phyloP scores from a whole-genome alignment of 2,113 vertebrate species.

The Nothobranchius furzeri region DNA sequence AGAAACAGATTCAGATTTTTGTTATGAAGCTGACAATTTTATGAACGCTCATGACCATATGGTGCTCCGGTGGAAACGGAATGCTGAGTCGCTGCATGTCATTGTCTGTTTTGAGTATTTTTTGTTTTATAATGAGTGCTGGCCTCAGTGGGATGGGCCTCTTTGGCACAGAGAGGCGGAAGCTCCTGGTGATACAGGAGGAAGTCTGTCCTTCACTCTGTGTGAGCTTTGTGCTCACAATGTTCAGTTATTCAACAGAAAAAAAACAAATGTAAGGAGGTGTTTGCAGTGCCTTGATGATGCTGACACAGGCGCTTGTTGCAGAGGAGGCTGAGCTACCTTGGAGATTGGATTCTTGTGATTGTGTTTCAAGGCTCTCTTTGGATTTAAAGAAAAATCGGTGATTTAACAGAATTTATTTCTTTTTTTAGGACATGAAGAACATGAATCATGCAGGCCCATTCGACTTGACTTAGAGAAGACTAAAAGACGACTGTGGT shows the following conservation, averaged over 20 bases:
- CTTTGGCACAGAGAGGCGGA: slow-evolving; percentile 73
- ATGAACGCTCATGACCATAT: slow-evolving; percentile 60
- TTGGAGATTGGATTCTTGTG: slow-evolving; percentile 31
- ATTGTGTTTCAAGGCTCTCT: slow-evolving; percentile 13
- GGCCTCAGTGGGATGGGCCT: slow-evolving; percentile 66
- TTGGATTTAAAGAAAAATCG: slow-evolving; percentile 2
- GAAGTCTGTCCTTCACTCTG: slow-evolving; percentile 70
- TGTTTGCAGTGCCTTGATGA: slow-evolving; percentile 33
- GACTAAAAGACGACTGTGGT: slow-evolving; percentile 50
- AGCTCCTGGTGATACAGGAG: slow-evolving; percentile 75
- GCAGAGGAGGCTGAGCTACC: slow-evolving; percentile 49
- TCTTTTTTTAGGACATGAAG: slow-evolving; percentile 80
- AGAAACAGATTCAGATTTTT: slow-evolving; percentile 2
- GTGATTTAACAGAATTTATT: slow-evolving; percentile 18
- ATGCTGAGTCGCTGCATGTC: slow-evolving; percentile 59
- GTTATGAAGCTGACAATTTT: slow-evolving; percentile 17
- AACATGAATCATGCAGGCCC: slow-evolving; percentile 82
- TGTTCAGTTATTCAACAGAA: slow-evolving; percentile 40
- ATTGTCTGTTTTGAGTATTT: slow-evolving; percentile 40
- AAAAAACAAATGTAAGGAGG: slow-evolving; percentile 36
- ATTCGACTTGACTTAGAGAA: slow-evolving; percentile 76
- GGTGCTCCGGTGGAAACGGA: slow-evolving; percentile 61
- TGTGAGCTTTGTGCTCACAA: slow-evolving; percentile 59
- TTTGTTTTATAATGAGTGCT: slow-evolving; percentile 54
- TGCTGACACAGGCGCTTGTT: slow-evolving; percentile 39